phyloP scores from a whole-genome alignment of 2,797 vertebrate species.

The Carduelis carduelis region DNA sequence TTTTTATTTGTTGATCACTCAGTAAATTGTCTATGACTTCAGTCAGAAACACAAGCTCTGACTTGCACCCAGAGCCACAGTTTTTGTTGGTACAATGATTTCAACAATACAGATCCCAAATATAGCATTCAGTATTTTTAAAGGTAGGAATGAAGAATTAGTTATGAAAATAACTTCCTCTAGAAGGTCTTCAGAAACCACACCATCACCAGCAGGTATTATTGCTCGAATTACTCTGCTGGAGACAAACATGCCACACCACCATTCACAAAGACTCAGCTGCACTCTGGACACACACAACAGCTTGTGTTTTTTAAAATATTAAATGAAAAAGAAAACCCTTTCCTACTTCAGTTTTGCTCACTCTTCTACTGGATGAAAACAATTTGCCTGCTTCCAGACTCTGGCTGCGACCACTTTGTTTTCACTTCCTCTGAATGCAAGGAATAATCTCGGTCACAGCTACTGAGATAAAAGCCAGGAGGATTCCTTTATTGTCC shows the following conservation, averaged over 20 bases:
- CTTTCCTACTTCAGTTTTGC: background rate
- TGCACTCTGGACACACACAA: background rate
- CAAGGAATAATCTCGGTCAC: background rate
- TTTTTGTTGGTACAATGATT: background rate
- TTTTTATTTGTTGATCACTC: background rate
- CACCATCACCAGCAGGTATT: background rate
- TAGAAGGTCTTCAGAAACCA: background rate
- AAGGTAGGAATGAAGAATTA: background rate
- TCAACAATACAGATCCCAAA: background rate
- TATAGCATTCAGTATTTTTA: background rate
- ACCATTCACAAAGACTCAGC: background rate
- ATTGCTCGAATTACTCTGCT: background rate
- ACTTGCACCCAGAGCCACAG: background rate
- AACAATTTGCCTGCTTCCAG: background rate
- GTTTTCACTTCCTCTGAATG: background rate
- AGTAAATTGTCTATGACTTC: background rate
- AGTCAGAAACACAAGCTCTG: background rate
- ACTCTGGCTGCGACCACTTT: background rate
- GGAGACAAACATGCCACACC: background rate
- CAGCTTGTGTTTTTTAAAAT: background rate
- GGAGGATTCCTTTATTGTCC: background rate
- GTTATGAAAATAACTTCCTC: background rate
- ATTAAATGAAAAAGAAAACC: background rate
- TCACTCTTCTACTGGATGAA: background rate
- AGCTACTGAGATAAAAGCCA: background rate